Evolutionary conservation across 2,113 vertebrate species (phyloP), one percentile per base, ranked within the genome.

Genomic region (Seriola aureovittata): DNA sequence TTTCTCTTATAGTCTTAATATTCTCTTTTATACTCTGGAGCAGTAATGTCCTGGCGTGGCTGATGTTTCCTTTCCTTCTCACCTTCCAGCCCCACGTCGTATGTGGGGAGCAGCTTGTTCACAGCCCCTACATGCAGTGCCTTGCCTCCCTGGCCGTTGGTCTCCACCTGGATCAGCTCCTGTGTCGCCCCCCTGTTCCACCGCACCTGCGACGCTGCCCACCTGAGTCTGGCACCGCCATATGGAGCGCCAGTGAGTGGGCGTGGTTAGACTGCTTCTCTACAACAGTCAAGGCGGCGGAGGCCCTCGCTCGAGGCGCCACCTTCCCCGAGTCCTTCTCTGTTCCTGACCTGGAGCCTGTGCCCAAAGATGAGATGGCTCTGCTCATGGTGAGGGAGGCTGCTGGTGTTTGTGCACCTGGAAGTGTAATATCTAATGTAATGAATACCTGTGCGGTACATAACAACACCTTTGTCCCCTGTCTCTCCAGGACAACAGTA

Each of bases 111-210:
- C 98, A 99, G 93, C 96, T 99, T 1, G 96, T 99, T 60, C 98
- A 99, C 68, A 99, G 98, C 73, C 97, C 98, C 3, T 99, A 99
- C 55, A 99, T 99, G 98, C 98, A 99, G 85, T 99, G 98, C 87
- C 92, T 99, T 40, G 96, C 98, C 25, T 99, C 98, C 0, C 94
- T 99, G 16, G 97, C 97, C 0, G 98, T 99, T 76, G 98, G 98
- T 1, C 97, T 99, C 44, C 97, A 96, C 80, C 95, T 99, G 73
- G 98, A 99, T 71, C 95, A 95, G 80, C 96, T 99, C 21, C 90
- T 99, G 68, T 99, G 98, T 85, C 96, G 82, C 34, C 95, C 98
- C 0, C 96, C 97, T 0, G 94, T 97, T 40, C 96, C 97, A 0
- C 97, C 97, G 12, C 97, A 97, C 82, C 96, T 97, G 57, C 93